phyloP scores from a whole-genome alignment of 2,888 invertebrate species.

The Cantharis lateralis region DNA sequence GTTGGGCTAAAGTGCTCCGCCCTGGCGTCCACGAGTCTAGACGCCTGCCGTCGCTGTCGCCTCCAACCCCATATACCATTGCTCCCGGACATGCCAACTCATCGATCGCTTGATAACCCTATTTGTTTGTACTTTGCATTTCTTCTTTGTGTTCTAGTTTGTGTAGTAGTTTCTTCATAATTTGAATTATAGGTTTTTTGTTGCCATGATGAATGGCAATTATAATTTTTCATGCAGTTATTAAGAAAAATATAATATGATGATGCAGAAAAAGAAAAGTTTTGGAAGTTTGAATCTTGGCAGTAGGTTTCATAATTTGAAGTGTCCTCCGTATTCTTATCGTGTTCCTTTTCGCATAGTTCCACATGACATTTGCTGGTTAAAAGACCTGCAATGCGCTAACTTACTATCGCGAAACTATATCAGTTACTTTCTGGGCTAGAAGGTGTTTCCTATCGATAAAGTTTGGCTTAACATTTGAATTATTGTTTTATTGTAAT shows the following conservation, averaged over 20 bases:
- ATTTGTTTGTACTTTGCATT: constrained; percentile 15
- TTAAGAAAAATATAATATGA: background rate
- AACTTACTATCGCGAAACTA: constrained; percentile 20
- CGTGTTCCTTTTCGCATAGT: constrained; percentile 9
- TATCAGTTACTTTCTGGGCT: background rate
- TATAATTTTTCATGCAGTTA: background rate
- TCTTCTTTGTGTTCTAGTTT: constrained; percentile 11
- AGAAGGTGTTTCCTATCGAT: background rate
- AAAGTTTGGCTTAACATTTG: background rate
- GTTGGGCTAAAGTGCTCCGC: constrained; percentile 44
- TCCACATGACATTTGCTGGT: constrained; percentile 17
- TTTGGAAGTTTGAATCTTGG: background rate
- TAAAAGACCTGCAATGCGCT: constrained; percentile 33
- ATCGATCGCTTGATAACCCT: constrained; percentile 34
- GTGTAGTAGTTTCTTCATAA: background rate
- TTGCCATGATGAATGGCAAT: background rate
- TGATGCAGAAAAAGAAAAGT: background rate
- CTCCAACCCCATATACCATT: constrained; percentile 40
- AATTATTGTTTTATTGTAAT: background rate
- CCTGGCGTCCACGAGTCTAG: constrained; percentile 53
- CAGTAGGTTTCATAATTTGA: background rate
- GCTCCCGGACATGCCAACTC: constrained; percentile 45
- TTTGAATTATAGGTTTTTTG: background rate
- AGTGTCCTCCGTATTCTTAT: background rate
- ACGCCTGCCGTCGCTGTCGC: constrained; percentile 49